Base-by-base conservation (phyloP, 2,888 invertebrate genomes). In the Drosophila neotestacea region DNA sequence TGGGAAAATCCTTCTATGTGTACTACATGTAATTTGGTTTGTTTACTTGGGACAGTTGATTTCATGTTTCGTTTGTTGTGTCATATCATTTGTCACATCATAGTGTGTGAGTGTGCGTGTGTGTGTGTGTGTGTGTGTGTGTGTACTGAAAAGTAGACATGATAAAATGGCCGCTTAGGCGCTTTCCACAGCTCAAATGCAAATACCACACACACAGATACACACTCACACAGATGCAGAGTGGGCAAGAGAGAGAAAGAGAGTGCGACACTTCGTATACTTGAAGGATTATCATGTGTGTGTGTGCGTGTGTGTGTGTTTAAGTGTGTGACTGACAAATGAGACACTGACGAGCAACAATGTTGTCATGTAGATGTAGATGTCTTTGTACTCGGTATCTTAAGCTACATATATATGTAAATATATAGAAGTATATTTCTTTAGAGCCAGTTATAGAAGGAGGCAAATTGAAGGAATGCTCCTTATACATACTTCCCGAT, bases 151-250 rank as follows among this genome's bases (percentile, higher is more conserved):
- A 77, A 88, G 87, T 70, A 84, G 87, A 84, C 85, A 78, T 81
- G 88, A 86, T 88, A 84, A 88, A 84, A 86, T 88, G 89, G 79
- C 72, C 81, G 87, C 81, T 84, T 84, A 88, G 86, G 85, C 83
- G 62, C 77, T 85, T 83, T 83, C 85, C 85, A 60, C 71, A 68
- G 42, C 62, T 46, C 65, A 62, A 81, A 78, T 70, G 79, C 78
- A 77, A 78, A 78, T 81, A 70, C 48, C 61, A 55, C n/a, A 54
- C 4, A 70, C 22, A 39, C 41, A 52, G 44, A 39, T 39, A 50
- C 36, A 50, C 42, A 52, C 41, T 7, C n/a, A 46, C 16, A 48
- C 36, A 36, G 7, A 42, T 30, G 41, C 1, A 22, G 22, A 39
- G 30, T 6, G 30, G 6, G 30, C 5, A 13, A 22, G 3, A 9